A percentile compares a stretch with the other conserved stretches of the same genome.
Evolutionary conservation across 2,888 invertebrate species (phyloP).

Genomic region (Drosophila yooni): DNA sequence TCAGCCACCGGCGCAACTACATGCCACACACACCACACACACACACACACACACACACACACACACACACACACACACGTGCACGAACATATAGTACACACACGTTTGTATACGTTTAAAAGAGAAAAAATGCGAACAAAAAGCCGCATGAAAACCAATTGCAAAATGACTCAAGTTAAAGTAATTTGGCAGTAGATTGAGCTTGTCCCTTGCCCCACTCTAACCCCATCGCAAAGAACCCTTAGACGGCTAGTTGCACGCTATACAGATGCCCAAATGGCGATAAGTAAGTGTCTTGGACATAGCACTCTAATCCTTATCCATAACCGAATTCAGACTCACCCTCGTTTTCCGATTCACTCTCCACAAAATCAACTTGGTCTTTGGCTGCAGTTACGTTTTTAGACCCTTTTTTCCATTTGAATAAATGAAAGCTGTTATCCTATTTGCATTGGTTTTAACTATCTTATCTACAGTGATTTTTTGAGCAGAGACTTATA

Average conservation of each 20-base stretch:
- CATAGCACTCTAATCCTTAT: conserved; percentile 16
- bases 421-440: neutral
- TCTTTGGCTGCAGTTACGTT: neutral
- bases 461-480: neutral
- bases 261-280: conserved; percentile 52
- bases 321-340: conserved; percentile 12
- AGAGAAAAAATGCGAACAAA: conserved; percentile 8
- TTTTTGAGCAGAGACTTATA: neutral
- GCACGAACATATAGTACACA: neutral
- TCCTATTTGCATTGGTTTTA: neutral
- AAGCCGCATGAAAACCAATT: conserved; percentile 54
- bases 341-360: neutral
- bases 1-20: conserved; percentile 19
- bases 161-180: conserved; percentile 74
- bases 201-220: conserved; percentile 1
- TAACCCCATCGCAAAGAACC: neutral
- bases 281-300: conserved; percentile 46
- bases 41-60: conserved; percentile 9
- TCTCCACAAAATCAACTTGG: neutral
- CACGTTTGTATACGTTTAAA: conserved; percentile 7
- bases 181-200: conserved; percentile 69
- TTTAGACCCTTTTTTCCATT: neutral
- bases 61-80: neutral
- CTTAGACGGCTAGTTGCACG: neutral
- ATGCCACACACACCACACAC: neutral